A percentile compares a stretch with the other conserved stretches of the same genome.
Evolutionary conservation across 1,140 invertebrate genomes (phyloP).

Genomic region (Bombus sylvicola): DNA sequence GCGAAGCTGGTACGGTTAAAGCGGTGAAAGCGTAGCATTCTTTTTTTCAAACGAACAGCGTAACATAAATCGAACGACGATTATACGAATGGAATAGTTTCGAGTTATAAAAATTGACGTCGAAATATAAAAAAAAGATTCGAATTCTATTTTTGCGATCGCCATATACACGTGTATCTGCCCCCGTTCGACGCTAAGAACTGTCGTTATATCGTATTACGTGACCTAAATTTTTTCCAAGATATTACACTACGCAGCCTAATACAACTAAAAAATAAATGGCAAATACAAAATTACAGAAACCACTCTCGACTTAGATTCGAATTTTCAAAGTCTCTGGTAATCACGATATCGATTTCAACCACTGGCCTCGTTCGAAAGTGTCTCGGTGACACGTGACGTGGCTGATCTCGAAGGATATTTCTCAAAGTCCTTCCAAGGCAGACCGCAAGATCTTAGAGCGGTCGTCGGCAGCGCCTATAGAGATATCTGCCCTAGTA

Average conservation of each 20-base stretch:
- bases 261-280: no score
- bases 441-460: constrained; percentile 47
- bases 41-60: background rate
- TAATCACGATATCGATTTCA: constrained; percentile 39
- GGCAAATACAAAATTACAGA: no score
- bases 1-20: background rate
- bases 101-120: no score
- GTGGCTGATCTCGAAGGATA: constrained; percentile 55
- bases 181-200: no score
- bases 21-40: background rate
- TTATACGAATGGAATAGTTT: no score
- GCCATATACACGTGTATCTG: rapidly evolving
- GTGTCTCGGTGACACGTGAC: constrained; percentile 53
- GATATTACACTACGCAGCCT: no score
- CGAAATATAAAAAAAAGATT: no score
- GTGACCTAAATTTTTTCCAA: no score
- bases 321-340: background rate
- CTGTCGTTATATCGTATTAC: no score
- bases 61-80: no score
- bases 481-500: constrained; percentile 1
- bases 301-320: background rate
- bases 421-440: constrained; percentile 30
- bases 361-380: constrained; percentile 31
- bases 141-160: no score
- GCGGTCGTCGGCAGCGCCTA: constrained; percentile 16